These are phyloP conservation scores for Pogonomyrmex californicus DNA, from an alignment of 1,140 invertebrate genomes.

Conservation along the genomic window DNA sequence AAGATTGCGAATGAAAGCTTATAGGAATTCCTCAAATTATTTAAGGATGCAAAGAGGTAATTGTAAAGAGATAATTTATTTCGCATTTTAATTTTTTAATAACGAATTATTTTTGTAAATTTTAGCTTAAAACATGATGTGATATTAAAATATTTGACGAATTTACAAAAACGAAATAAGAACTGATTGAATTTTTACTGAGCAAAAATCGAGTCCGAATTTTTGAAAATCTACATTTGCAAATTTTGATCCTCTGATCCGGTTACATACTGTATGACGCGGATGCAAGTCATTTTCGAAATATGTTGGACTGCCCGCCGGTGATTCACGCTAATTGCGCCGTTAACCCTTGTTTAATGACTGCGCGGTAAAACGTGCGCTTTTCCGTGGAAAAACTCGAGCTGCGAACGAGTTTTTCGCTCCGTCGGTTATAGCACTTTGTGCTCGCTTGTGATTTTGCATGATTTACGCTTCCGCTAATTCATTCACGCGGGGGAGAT, in stretches of 20 bases:
- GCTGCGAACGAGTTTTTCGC: constrained; percentile 47
- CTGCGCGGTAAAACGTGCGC: constrained; percentile 45
- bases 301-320: constrained; percentile 34
- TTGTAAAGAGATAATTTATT: no score
- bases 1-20: no score
- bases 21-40: not conserved
- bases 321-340: constrained; percentile 56
- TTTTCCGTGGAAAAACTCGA: constrained; percentile 61
- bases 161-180: not conserved
- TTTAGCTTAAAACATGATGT: not conserved
- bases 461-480: constrained; percentile 49
- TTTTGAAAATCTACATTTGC: not conserved
- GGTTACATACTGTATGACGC: constrained; percentile 30
- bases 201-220: constrained; percentile 16
- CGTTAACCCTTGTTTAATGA: constrained; percentile 63
- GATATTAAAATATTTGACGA: constrained; percentile 4
- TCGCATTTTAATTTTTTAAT: not conserved
- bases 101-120: not conserved
- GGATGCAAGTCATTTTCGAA: constrained; percentile 52
- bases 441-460: constrained; percentile 46
- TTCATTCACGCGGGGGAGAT: constrained; percentile 37
- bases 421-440: constrained; percentile 35
- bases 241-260: constrained; percentile 32
- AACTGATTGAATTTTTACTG: constrained; percentile 12
- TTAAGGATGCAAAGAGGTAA: not conserved